A percentile compares a stretch with the other conserved stretches of the same genome.
Conservation (phyloP, 1,140 invertebrate genomes). For the Drosophila arizonae region DNA sequence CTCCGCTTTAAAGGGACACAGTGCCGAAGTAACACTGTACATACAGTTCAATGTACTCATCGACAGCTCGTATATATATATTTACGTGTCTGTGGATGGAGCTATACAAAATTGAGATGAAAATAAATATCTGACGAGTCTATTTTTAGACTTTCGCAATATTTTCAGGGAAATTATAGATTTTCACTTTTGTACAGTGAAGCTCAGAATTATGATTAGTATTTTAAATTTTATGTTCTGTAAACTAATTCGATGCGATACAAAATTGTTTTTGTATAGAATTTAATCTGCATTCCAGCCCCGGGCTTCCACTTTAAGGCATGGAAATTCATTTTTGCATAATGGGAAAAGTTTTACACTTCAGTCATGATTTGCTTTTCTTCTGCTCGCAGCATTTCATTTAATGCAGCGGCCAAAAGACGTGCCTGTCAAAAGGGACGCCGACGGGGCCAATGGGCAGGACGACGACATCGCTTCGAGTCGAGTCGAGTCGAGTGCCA, state of each 20-base stretch:
- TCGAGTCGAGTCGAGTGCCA: slow-evolving; percentile 48
- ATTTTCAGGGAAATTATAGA: too few species aligned
- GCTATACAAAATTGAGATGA: too few species aligned
- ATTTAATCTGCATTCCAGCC: slow-evolving; percentile 34
- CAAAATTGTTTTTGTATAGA: slow-evolving; percentile 18
- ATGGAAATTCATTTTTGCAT: slow-evolving; percentile 78
- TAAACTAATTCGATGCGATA: neutral
- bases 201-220: neutral
- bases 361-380: slow-evolving; percentile 66
- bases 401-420: slow-evolving; percentile 71
- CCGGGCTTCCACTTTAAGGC: slow-evolving; percentile 55
- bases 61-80: slow-evolving; percentile 4
- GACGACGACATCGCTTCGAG: neutral
- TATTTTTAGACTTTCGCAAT: too few species aligned
- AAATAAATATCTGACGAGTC: too few species aligned
- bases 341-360: slow-evolving; percentile 80
- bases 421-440: slow-evolving; percentile 48
- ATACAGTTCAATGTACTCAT: slow-evolving; percentile 64
- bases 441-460: neutral
- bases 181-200: too few species aligned
- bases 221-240: neutral
- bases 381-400: slow-evolving; percentile 56
- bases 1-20: slow-evolving; percentile 46
- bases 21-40: slow-evolving; percentile 35
- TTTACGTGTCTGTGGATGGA: too few species aligned